phyloP scores from a whole-genome alignment of 2,888 invertebrate species.

The Acanthacorydalis orientalis region DNA sequence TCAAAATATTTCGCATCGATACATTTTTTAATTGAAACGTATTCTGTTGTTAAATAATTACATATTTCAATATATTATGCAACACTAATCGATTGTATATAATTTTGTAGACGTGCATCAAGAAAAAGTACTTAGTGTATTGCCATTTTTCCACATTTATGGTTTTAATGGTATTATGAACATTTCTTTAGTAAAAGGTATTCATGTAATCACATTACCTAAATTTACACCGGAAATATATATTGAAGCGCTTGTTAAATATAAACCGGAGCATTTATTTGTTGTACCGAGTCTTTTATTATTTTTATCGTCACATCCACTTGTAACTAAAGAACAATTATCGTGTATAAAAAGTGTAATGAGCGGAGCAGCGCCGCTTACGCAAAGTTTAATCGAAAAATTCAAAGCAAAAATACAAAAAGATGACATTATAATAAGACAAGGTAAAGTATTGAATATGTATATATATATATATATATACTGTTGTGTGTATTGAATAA shows the following conservation, averaged over 20 bases:
- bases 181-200: constrained; percentile 37
- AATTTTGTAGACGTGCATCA: constrained; percentile 27
- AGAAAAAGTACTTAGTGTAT: constrained; percentile 40
- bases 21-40: no score
- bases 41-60: no score
- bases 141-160: constrained; percentile 69
- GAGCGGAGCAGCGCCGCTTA: constrained; percentile 54
- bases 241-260: constrained; percentile 41
- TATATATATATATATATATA: not conserved
- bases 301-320: constrained; percentile 56
- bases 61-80: no score
- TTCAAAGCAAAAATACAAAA: constrained; percentile 38
- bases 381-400: constrained; percentile 42
- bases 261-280: constrained; percentile 43
- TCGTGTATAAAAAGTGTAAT: constrained; percentile 43
- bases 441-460: constrained; percentile 17
- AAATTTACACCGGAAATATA: constrained; percentile 59
- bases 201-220: constrained; percentile 48
- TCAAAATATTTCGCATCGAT: no score
- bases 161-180: constrained; percentile 55
- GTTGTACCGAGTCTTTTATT: constrained; percentile 63
- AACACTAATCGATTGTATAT: not conserved
- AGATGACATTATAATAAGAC: constrained; percentile 20
- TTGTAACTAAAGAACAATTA: constrained; percentile 47
- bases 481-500: no score